Evolutionary conservation across 92 coral and sea anemone species (phyloP).

Genomic region (Zoanthus gigantus): DNA sequence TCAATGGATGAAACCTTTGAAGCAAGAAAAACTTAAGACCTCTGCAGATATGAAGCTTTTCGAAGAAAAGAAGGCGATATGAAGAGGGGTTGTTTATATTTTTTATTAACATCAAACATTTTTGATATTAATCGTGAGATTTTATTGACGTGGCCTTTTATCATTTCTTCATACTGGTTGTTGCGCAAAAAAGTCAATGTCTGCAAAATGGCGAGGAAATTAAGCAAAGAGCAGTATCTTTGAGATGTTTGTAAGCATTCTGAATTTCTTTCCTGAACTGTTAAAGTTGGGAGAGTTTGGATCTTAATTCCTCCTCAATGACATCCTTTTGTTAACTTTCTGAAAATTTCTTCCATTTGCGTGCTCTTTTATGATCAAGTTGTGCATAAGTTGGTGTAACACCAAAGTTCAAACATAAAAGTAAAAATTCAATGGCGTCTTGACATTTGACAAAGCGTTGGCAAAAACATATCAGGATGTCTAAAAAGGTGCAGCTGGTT

Average conservation of each 20-base stretch:
- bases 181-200: not conserved
- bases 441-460: slow-evolving; percentile 41
- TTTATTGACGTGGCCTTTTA: not conserved
- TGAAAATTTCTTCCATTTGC: slow-evolving; percentile 54
- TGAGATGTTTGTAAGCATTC: slow-evolving; percentile 6
- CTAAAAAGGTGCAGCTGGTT: too few species aligned
- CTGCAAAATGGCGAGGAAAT: not conserved
- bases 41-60: slow-evolving; percentile 47
- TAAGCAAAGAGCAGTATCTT: not conserved
- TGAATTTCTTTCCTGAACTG: slow-evolving; percentile 28
- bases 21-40: slow-evolving; percentile 41
- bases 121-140: slow-evolving; percentile 14
- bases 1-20: slow-evolving; percentile 40
- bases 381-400: slow-evolving; percentile 38
- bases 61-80: slow-evolving; percentile 24
- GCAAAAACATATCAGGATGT: not conserved
- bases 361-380: slow-evolving; percentile 44
- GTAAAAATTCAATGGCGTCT: slow-evolving; percentile 47
- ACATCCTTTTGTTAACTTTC: slow-evolving; percentile 43
- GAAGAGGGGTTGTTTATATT: slow-evolving; percentile 40
- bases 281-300: slow-evolving; percentile 43
- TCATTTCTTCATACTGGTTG: not conserved
- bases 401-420: slow-evolving; percentile 38
- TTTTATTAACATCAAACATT: slow-evolving; percentile 33
- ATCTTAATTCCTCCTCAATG: slow-evolving; percentile 47